Evolutionary conservation across 2,888 invertebrate genomes (phyloP), one percentile per base, ranked within the genome.

Genomic region (Phoronis australis): DNA sequence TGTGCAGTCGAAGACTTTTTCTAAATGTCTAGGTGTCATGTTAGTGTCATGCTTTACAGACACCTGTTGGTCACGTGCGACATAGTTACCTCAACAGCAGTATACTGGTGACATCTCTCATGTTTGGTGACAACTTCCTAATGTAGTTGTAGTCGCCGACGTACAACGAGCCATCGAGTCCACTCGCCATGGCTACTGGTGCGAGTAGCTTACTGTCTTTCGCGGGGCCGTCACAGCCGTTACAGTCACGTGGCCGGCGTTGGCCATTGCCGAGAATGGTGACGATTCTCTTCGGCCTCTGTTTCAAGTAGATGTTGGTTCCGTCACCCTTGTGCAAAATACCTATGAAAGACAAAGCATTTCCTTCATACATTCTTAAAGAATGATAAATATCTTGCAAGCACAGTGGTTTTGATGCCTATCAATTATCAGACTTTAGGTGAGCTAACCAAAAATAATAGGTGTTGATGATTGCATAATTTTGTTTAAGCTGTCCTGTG

Each of bases 291-390:
- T 91, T 83, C 0, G 94, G 94, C 69, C 92, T 89, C 73, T 93
- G 63, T 82, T 40, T 94, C 78, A 97, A 84, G 77, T 96, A 94
- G 31, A 96, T 82, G 39, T 93, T 88, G 2, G 92, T 90, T 47
- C 99, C 97, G 71, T 96, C 94, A 37, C 99, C 99, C 75, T 95
- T 95, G 77, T 99, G 96, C 40, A 99, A 80, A 56, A 97, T 95
- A 22, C 92, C 88, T 87, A 73, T 18, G 61, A 52, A 48, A 43
- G 45, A n/a, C n/a, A n/a, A n/a, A n/a, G n/a, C n/a, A n/a, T n/a
- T n/a, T n/a, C n/a, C n/a, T n/a, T n/a, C n/a, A n/a, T n/a, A n/a
- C n/a, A n/a, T n/a, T n/a, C n/a, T n/a, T n/a, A n/a, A n/a, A n/a
- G n/a, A n/a, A n/a, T n/a, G n/a, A n/a, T n/a, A n/a, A n/a, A n/a